Conservation (phyloP, 2,888 invertebrate genomes). For the Augiades crinisus region DNA sequence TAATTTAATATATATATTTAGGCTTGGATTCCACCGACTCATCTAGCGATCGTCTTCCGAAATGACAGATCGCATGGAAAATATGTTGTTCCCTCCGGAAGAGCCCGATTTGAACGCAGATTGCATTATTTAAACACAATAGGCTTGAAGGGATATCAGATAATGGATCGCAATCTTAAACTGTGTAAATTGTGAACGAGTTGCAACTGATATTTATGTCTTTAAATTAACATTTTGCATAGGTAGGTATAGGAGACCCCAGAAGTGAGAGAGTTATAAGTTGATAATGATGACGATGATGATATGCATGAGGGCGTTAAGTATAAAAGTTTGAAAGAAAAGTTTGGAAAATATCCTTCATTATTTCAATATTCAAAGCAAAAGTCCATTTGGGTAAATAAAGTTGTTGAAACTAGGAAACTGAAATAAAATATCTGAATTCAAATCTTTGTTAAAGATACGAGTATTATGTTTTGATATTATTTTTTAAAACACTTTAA, state of each 20-base stretch:
- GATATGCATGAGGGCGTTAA: too few relatives aligned
- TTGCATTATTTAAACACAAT: constrained; percentile 26
- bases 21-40: constrained; percentile 34
- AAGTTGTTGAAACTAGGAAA: too few relatives aligned
- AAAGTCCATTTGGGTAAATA: too few relatives aligned
- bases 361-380: constrained; percentile 18
- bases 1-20: background rate
- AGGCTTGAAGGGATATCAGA: constrained; percentile 23
- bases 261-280: too few relatives aligned
- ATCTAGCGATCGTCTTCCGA: constrained; percentile 35
- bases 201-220: constrained; percentile 12
- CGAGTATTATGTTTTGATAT: too few relatives aligned
- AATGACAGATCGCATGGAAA: constrained; percentile 41
- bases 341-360: constrained; percentile 1
- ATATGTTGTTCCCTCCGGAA: constrained; percentile 34
- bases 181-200: constrained; percentile 21
- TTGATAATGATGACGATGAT: too few relatives aligned
- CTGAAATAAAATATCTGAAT: too few relatives aligned
- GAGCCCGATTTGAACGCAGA: constrained; percentile 23
- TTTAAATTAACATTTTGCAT: too few relatives aligned
- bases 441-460: too few relatives aligned
- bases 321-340: background rate
- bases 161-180: constrained; percentile 23
- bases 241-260: too few relatives aligned
- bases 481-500: too few relatives aligned